These are phyloP conservation scores for Cheilosia variabilis DNA, from an alignment of 2,888 invertebrate species.

Conservation along the genomic window DNA sequence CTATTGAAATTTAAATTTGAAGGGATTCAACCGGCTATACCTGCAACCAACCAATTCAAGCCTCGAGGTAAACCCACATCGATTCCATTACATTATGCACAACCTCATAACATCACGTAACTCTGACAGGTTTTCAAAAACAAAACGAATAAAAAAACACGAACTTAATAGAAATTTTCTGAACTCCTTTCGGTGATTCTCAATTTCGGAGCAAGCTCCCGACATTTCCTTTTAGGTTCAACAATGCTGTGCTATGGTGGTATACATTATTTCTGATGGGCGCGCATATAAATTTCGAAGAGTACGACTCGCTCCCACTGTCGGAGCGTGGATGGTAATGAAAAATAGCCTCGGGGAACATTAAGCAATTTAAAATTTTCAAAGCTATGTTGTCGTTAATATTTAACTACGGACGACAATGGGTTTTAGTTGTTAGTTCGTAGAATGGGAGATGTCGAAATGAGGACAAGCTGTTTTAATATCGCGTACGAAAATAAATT, in stretches of 20 bases:
- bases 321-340: conserved; percentile 22
- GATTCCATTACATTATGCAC: conserved; percentile 32
- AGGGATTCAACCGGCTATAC: neutral
- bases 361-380: conserved; percentile 44
- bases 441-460: neutral
- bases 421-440: conserved; percentile 22
- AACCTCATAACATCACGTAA: conserved; percentile 39
- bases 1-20: conserved; percentile 31
- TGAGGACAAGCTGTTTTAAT: conserved; percentile 29
- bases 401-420: conserved; percentile 52
- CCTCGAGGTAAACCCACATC: conserved; percentile 4
- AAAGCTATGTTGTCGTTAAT: conserved; percentile 49
- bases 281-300: neutral
- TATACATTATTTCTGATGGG: neutral
- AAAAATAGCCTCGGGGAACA: conserved; percentile 22
- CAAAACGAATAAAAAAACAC: conserved; percentile 9
- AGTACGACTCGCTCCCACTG: neutral
- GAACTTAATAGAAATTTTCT: conserved; percentile 3
- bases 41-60: conserved; percentile 14
- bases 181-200: neutral
- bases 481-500: conserved; percentile 23
- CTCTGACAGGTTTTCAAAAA: neutral
- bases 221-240: conserved; percentile 5
- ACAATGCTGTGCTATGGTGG: conserved; percentile 3
- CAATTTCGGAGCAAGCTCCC: neutral